A percentile compares a stretch with the other conserved stretches of the same genome.
phyloP scores from a whole-genome alignment of 2,797 vertebrate species.

The Amniataba percoides region DNA sequence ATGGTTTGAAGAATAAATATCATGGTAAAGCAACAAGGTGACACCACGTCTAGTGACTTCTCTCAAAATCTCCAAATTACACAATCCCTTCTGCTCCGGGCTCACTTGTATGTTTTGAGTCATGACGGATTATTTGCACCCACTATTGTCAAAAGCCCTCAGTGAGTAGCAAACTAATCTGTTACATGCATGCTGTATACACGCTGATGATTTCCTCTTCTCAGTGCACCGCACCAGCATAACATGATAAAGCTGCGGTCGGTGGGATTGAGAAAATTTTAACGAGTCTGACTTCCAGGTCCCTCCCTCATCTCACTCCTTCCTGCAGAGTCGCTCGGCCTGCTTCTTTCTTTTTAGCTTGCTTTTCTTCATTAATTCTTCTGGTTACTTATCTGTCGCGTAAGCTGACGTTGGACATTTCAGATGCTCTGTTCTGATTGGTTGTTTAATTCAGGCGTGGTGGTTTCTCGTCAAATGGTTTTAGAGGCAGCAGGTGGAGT shows the following conservation, averaged over 20 bases:
- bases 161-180: background rate
- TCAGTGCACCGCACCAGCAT: background rate
- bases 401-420: no score
- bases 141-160: background rate
- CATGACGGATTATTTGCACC: background rate
- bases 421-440: no score
- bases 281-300: no score
- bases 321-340: no score
- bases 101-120: background rate
- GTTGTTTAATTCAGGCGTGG: no score
- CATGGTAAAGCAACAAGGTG: background rate
- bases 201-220: background rate
- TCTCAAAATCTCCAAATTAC: background rate
- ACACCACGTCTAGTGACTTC: background rate
- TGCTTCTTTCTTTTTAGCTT: no score
- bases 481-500: no score
- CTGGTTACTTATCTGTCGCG: no score
- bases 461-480: no score
- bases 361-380: no score
- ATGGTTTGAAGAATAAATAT: background rate
- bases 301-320: no score
- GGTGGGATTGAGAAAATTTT: no score
- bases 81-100: background rate
- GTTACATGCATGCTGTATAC: background rate
- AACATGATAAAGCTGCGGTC: background rate